Evolutionary conservation across 2,888 invertebrate species (phyloP), one percentile per base, ranked within the genome.

Genomic region (Drosophila nigritarsus): DNA sequence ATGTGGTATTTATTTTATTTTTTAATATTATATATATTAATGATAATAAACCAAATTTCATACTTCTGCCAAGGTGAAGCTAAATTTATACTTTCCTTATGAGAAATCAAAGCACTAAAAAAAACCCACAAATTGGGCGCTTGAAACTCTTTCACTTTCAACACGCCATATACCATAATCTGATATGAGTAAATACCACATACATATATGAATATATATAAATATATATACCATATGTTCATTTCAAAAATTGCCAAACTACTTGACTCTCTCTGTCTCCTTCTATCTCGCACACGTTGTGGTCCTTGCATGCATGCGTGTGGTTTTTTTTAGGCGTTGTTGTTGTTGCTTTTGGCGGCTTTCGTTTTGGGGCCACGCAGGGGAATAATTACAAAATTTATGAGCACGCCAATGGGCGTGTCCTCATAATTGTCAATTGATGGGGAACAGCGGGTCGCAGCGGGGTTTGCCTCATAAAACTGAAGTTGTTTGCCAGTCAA

Each of bases 311-410:
- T 65, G 70, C 42, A 66, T 78, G 78, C 78, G 29, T 48, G 65
- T n/a, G 38, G 55, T 18, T 54, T 58, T 60, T 54, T 50, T 48
- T 50, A 48, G n/a, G 24, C 20, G 11, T 45, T 20, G 11, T 54
- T 59, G 48, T 38, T 63, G 30, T 32, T 63, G 51, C 66, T 69
- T 60, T 69, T 38, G 48, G 56, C n/a, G 64, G 65, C 65, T 65
- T 48, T 63, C 54, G 42, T 76, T 83, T 84, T 50, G 24, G 65
- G 73, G 64, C 72, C 84, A 86, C 85, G 86, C 87, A 83, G 85
- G 87, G 85, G 83, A 83, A 86, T 86, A 86, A 86, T 86, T 86
- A 86, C 85, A 87, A 85, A 84, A 87, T 86, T 85, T 86, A 86
- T 87, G 87, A 83, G 87, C 85, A 85, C 87, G 85, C 74, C 82